Percentiles rank a stretch among this genome's conserved stretches.
phyloP scores from a whole-genome alignment of 2,888 invertebrate genomes.

The Heliconius aoede region DNA sequence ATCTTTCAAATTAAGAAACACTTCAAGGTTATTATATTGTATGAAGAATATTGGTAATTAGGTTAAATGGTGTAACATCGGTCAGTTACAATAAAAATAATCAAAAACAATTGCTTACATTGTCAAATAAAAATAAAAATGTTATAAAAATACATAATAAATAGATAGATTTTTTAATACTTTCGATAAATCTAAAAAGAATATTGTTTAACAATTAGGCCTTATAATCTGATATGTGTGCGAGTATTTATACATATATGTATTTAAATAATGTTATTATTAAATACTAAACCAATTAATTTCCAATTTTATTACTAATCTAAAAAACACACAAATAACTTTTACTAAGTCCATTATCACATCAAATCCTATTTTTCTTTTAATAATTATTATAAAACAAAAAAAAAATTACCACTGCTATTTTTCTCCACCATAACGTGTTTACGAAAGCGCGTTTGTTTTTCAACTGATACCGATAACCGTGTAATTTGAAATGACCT shows the following conservation, averaged over 20 bases:
- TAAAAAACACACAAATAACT: neutral
- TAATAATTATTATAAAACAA: neutral
- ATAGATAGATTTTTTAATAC: no score
- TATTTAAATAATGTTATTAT: no score
- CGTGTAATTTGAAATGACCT: conserved; percentile 35
- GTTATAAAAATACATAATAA: neutral
- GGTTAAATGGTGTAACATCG: neutral
- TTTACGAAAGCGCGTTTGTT: conserved; percentile 36
- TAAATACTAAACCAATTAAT: no score
- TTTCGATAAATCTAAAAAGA: no score
- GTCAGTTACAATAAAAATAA: neutral
- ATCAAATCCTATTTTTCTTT: neutral
- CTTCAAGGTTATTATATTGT: neutral
- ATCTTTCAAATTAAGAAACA: neutral
- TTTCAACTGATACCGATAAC: conserved; percentile 35
- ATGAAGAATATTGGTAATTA: conserved; percentile 1
- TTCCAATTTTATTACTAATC: no score
- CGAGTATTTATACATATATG: no score
- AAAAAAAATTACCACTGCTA: conserved; percentile 42
- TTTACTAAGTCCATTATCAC: neutral
- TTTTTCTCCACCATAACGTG: conserved; percentile 48
- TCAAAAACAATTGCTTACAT: no score
- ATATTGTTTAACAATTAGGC: no score
- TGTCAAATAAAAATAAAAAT: neutral
- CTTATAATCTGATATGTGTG: no score